Base-by-base conservation (phyloP, 2,113 vertebrate genomes). In the Nothoprocta perdicaria region DNA sequence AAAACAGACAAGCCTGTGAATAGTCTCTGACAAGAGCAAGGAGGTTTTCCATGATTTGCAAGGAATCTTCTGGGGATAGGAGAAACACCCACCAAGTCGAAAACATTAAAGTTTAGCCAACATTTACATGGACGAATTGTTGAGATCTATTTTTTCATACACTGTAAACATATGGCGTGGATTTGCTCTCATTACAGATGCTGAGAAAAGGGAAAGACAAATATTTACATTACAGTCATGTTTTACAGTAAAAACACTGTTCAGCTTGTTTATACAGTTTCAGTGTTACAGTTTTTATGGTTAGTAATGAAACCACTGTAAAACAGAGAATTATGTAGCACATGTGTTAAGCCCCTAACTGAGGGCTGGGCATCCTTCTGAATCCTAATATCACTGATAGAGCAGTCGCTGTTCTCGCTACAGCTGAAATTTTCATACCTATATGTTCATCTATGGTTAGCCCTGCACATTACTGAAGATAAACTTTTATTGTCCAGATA, bases 191-290 rank as follows among this genome's bases (percentile, higher is more conserved):
- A 97, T 98, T 98, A 97, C 96, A 94, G 97, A 98, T 98, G 97
- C 97, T 96, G 97, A 97, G 97, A 98, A 96, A 97, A 96, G 95
- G 94, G 96, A 96, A 98, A 98, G 97, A 96, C 97, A 98, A 97
- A 98, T 98, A 98, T 98, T 98, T 98, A 98, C 93, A 95, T 97
- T 95, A 96, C 93, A 96, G 98, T 97, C 96, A 97, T 97, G 98
- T 98, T 98, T 98, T 98, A 98, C 98, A 98, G 97, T 97, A 98
- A 97, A 98, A 98, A 97, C 97, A 96, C 96, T 97, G 97, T 98
- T 98, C 89, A 86, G 97, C 98, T 98, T 98, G 98, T 98, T 98
- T 98, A 98, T 98, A 97, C 97, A 98, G 98, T 98, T 98, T 97
- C 97, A 98, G 98, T 98, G 97, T 98, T 98, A 98, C 95, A 95